Percentiles rank a stretch among this genome's conserved stretches.
Conservation (phyloP, 1,140 invertebrate species). For the Drosophila ercepeae region DNA sequence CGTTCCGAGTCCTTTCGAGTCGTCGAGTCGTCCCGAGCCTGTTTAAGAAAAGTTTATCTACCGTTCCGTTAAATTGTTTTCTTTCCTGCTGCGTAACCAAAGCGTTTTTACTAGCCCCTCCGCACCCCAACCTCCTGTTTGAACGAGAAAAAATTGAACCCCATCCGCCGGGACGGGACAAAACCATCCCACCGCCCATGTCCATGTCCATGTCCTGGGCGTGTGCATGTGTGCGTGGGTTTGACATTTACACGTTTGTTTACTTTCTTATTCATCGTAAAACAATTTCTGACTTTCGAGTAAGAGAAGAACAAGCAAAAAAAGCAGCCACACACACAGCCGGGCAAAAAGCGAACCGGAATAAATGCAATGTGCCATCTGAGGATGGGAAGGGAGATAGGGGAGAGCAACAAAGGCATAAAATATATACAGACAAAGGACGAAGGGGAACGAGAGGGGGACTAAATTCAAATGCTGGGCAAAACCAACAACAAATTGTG, state of each 20-base stretch:
- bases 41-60: constrained; percentile 64
- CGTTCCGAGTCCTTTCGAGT: constrained; percentile 23
- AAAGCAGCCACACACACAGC: background rate
- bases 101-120: constrained; percentile 22
- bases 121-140: background rate
- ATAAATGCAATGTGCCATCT: constrained; percentile 21
- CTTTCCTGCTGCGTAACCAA: constrained; percentile 59
- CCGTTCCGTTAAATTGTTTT: constrained; percentile 67
- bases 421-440: background rate
- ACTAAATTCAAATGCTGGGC: constrained; percentile 41
- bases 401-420: background rate
- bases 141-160: background rate
- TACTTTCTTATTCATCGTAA: constrained; percentile 61
- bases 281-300: constrained; percentile 52
- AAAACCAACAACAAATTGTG: constrained; percentile 57
- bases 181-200: too few relatives aligned
- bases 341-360: constrained; percentile 1
- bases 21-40: constrained; percentile 42
- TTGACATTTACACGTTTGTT: constrained; percentile 57
- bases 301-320: background rate
- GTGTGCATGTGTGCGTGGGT: constrained; percentile 17
- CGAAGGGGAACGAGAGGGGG: background rate
- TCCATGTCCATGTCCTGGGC: background rate
- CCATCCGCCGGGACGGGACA: background rate
- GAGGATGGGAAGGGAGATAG: background rate